Conservation (phyloP, 2,797 vertebrate genomes). For the Catostomus latipinnis region DNA sequence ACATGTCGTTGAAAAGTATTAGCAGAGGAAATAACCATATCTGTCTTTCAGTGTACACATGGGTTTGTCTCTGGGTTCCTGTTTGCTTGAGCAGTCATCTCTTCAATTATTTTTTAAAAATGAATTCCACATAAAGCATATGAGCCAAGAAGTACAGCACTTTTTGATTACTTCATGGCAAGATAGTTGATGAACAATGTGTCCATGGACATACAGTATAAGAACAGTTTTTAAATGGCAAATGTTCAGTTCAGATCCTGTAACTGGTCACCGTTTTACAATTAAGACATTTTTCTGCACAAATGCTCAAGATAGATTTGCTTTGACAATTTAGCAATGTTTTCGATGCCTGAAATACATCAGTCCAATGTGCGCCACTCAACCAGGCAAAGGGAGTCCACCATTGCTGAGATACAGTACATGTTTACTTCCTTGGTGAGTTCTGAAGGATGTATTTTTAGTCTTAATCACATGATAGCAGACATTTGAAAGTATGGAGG, state of each 20-base stretch:
- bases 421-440: conserved; percentile 41
- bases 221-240: too few species aligned
- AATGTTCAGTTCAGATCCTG: too few species aligned
- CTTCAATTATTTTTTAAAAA: background rate
- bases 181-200: too few species aligned
- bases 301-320: too few species aligned
- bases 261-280: too few species aligned
- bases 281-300: too few species aligned
- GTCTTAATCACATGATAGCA: conserved; percentile 88
- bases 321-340: too few species aligned
- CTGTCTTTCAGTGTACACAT: background rate
- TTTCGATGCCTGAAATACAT: too few species aligned
- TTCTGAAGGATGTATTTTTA: conserved; percentile 61
- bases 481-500: conserved; percentile 73
- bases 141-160: background rate
- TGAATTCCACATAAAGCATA: background rate
- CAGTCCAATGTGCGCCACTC: too few species aligned
- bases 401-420: conserved; percentile 12
- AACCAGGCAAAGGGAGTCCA: background rate
- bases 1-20: background rate
- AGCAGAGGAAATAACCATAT: background rate
- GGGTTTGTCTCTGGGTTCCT: background rate
- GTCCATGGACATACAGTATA: too few species aligned
- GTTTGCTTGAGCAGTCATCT: background rate
- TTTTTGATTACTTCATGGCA: too few species aligned